Percentiles rank a stretch among this genome's conserved stretches.
phyloP scores from a whole-genome alignment of 2,797 vertebrate genomes.

The Megaceryle alcyon region DNA sequence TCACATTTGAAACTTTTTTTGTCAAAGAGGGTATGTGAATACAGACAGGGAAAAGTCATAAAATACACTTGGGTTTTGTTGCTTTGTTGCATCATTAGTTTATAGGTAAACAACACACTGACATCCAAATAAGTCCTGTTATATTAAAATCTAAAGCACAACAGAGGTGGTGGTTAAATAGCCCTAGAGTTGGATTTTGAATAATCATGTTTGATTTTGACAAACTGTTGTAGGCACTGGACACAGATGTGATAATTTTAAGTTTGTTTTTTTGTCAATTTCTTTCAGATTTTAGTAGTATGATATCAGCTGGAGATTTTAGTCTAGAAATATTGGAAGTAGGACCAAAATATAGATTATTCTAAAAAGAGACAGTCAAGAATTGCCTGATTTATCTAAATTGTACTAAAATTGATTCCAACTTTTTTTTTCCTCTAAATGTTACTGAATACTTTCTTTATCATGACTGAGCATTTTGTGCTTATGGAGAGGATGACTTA shows the following conservation, averaged over 20 bases:
- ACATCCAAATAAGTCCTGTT: background rate
- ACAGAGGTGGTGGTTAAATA: background rate
- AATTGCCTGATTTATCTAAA: background rate
- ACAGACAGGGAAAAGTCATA: background rate
- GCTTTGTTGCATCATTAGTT: background rate
- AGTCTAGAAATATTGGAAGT: background rate
- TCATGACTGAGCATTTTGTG: background rate
- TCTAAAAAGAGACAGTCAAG: background rate
- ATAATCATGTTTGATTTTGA: background rate
- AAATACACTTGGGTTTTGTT: background rate
- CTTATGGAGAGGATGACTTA: background rate
- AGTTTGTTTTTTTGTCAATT: background rate
- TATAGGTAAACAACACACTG: background rate
- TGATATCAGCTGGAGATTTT: background rate
- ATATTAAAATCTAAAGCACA: background rate
- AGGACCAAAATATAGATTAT: background rate
- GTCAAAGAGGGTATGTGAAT: background rate
- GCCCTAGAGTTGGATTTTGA: background rate
- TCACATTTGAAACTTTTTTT: background rate
- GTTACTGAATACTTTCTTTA: background rate
- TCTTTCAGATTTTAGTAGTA: background rate
- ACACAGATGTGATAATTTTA: background rate
- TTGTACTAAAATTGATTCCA: background rate
- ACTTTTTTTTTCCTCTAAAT: background rate
- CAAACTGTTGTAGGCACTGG: background rate